Conservation (phyloP, 2,113 vertebrate species). For the Symphodus melops region DNA sequence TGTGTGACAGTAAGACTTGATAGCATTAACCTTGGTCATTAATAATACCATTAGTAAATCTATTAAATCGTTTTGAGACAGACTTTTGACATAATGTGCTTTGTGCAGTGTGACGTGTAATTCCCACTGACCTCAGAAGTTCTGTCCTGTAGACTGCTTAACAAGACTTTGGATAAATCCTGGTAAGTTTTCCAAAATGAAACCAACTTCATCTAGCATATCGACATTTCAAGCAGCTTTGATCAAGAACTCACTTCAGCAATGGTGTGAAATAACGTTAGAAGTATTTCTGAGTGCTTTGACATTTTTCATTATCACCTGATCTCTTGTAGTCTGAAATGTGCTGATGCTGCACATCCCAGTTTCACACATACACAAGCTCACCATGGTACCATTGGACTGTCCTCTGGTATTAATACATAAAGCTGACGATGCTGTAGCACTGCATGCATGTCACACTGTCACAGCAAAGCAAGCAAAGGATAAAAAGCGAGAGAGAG, state of each 20-base stretch:
- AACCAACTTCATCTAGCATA: not conserved
- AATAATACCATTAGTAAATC: conserved; percentile 42
- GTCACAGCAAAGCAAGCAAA: conserved; percentile 49
- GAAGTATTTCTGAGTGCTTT: conserved; percentile 23
- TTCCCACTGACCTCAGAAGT: not conserved
- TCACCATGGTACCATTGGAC: conserved; percentile 12
- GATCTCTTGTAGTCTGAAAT: conserved; percentile 32
- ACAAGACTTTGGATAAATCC: not conserved
- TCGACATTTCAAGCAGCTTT: not conserved
- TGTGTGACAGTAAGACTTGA: conserved; percentile 35
- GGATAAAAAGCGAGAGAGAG: not conserved
- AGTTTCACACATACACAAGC: conserved; percentile 4
- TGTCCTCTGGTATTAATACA: conserved; percentile 59
- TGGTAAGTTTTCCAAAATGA: not conserved
- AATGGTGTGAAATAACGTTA: conserved; percentile 31
- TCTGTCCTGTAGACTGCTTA: not conserved
- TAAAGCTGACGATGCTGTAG: conserved; percentile 30
- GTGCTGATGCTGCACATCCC: conserved; percentile 47
- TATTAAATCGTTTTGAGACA: conserved; percentile 32
- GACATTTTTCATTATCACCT: conserved; percentile 56
- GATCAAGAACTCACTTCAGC: conserved; percentile 6
- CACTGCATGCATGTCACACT: conserved; percentile 50
- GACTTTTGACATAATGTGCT: conserved; percentile 22
- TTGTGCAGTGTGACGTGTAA: conserved; percentile 11
- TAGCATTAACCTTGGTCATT: conserved; percentile 30